Base-by-base conservation (phyloP, 2,888 invertebrate genomes). In the Drosophila phalerata region DNA sequence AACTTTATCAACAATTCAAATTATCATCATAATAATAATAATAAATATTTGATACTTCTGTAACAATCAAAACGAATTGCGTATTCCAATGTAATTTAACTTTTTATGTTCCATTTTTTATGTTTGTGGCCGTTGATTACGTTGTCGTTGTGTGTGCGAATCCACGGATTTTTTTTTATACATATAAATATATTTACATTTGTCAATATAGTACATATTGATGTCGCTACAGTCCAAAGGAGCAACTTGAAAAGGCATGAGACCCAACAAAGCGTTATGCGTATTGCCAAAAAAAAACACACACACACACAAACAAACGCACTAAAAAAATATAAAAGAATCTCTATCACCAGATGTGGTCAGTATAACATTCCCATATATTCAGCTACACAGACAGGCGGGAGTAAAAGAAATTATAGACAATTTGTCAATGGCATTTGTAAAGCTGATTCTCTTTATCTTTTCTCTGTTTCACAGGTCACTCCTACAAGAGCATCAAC, bases 401-500 rank as follows among this genome's bases (percentile, higher is more conserved):
- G 11, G 28, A 47, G 3, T 28, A 4, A 22, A 30, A 28, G 15
- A 72, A 63, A 63, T 73, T 48, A 30, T 38, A 1, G 40, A 34
- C 66, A 69, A 77, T 79, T 77, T 79, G 37, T 78, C 61, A 65
- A 28, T 53, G 63, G 40, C 53, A 34, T 34, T 43, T 42, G 49
- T 17, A 58, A 60, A 63, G 57, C 55, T 47, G 56, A 73, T 73
- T 49, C 49, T 40, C 8, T 58, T 69, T 69, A 37, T 62, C 28
- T 48, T 66, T 28, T 77, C 5, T 61, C 22, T 42, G 49, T n/a
- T 32, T 58, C 92, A 17, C 94, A 97, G 97, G 96, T 68, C 95
- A 96, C 87, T 96, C 96, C 51, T 95, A 96, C 89, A 96, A 96
- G 87, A 96, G 96, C 67, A 96, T 97, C 92, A 97, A 97, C 93